Conservation (phyloP, 2,797 vertebrate genomes). For the Hirundo rustica region DNA sequence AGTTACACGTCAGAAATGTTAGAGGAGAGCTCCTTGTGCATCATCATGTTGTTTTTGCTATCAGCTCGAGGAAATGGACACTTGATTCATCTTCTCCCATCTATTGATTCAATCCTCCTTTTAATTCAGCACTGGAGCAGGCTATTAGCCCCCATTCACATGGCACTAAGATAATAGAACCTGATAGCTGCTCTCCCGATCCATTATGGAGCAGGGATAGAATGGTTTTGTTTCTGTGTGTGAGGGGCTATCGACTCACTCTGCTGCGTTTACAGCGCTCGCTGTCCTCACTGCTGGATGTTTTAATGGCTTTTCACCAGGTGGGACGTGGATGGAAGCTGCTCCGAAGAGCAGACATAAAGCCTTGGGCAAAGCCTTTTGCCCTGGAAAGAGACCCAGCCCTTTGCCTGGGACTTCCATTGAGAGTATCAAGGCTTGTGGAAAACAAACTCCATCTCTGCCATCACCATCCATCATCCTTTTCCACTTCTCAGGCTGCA, state of each 20-base stretch:
- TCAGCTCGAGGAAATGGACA: constrained; percentile 49
- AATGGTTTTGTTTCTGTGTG: constrained; percentile 20
- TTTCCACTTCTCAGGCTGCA: not conserved
- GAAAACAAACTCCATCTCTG: not conserved
- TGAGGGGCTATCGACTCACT: constrained; percentile 23
- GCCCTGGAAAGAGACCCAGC: not conserved
- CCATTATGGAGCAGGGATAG: constrained; percentile 12
- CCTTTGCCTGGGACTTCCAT: not conserved
- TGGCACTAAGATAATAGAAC: not conserved
- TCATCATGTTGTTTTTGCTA: constrained; percentile 23
- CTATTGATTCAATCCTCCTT: constrained; percentile 47
- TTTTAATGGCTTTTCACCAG: not conserved
- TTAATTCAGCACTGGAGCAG: constrained; percentile 41
- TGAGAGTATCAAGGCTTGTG: not conserved
- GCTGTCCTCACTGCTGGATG: not conserved
- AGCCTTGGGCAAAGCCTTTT: not conserved
- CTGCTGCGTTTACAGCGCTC: not conserved
- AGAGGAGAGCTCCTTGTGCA: not conserved
- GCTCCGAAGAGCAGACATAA: not conserved
- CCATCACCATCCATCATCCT: not conserved
- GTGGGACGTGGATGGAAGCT: not conserved
- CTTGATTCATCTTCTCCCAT: constrained; percentile 46
- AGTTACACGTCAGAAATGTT: not conserved
- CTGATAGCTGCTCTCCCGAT: constrained; percentile 47
- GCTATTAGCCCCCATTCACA: constrained; percentile 50